A percentile compares a stretch with the other conserved stretches of the same genome.
Evolutionary conservation across 2,888 invertebrate genomes (phyloP).

Genomic region (Brassicogethes aeneus): DNA sequence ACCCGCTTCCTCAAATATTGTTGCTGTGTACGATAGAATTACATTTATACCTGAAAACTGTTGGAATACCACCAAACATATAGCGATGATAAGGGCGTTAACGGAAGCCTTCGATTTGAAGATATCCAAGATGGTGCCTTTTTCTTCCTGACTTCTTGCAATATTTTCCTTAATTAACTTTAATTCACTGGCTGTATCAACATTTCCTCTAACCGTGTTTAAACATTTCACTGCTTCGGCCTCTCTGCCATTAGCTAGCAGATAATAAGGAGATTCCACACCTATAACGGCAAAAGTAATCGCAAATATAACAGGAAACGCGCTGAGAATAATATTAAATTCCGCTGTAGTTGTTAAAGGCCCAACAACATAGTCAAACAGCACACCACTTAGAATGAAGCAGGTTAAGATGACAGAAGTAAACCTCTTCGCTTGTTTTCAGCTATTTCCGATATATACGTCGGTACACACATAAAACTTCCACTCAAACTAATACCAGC

Average conservation of each 20-base stretch:
- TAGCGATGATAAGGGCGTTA: constrained; percentile 10
- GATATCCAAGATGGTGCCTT: constrained; percentile 7
- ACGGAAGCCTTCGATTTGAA: constrained; percentile 7
- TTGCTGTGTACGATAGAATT: constrained; percentile 18
- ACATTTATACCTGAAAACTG: constrained; percentile 12
- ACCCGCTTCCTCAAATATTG: constrained; percentile 48
- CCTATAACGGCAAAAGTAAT: no score
- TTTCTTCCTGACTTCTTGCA: neutral
- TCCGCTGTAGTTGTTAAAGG: no score
- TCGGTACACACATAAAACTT: no score
- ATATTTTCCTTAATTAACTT: constrained; percentile 5
- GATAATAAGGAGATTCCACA: constrained; percentile 15
- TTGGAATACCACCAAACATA: constrained; percentile 9
- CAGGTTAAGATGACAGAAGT: no score
- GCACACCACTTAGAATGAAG: no score
- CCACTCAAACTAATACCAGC: no score
- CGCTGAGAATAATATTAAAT: no score
- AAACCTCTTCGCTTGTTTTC: no score
- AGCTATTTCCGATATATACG: no score
- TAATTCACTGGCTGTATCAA: constrained; percentile 6
- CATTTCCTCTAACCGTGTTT: neutral
- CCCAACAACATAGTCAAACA: no score
- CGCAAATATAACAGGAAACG: no score
- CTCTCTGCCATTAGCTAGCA: constrained; percentile 41
- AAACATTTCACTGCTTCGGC: constrained; percentile 48